phyloP scores from a whole-genome alignment of 1,140 invertebrate species.

The Oryctes rhinoceros region DNA sequence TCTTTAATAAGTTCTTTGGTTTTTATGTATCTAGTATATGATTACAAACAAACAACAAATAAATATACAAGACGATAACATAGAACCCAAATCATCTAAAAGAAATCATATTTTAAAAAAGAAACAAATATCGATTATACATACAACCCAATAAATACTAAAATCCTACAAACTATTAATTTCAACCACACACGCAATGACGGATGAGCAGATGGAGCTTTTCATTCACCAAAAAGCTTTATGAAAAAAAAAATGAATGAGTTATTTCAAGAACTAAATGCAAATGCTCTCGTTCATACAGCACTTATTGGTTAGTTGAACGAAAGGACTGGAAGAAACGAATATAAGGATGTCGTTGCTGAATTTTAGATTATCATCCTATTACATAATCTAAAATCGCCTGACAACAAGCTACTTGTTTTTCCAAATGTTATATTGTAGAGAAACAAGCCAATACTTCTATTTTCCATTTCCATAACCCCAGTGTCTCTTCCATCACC shows the following conservation, averaged over 20 bases:
- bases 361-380: not conserved
- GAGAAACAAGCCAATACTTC: conserved; percentile 16
- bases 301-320: not conserved
- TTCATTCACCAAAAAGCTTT: conserved; percentile 6
- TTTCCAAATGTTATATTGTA: not conserved
- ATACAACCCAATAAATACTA: too few species aligned
- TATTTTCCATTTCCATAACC: not conserved
- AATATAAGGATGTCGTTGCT: conserved; percentile 38
- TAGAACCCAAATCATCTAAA: not conserved
- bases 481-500: not conserved
- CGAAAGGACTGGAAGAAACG: conserved; percentile 22
- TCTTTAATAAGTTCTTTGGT: not conserved
- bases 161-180: too few species aligned
- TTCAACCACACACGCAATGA: not conserved
- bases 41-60: not conserved
- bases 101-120: not conserved
- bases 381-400: not conserved
- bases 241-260: not conserved
- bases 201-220: conserved; percentile 14
- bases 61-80: not conserved
- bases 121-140: not conserved
- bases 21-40: not conserved
- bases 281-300: too few species aligned
- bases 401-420: not conserved
- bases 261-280: not conserved